Conservation (phyloP, 2,888 invertebrate species). For the Orchestes rusci region DNA sequence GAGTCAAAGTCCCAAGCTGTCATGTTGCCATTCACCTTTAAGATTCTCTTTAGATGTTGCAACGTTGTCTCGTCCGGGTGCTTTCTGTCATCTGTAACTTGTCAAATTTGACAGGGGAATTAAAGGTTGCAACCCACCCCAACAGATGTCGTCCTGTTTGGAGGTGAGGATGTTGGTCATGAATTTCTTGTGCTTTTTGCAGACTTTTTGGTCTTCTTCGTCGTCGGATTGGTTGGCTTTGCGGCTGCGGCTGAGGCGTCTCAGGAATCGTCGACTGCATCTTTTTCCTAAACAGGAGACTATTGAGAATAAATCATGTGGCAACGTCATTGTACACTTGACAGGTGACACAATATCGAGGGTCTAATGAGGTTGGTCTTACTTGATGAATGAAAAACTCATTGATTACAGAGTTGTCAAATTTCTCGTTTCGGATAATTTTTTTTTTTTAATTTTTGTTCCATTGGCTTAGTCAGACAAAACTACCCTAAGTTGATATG, state of each 20-base stretch:
- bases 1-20: conserved; percentile 52
- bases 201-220: conserved; percentile 20
- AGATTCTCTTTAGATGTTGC: conserved; percentile 40
- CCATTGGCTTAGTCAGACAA: no score
- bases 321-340: no score
- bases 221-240: conserved; percentile 26
- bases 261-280: conserved; percentile 22
- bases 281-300: conserved; percentile 22
- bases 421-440: no score
- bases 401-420: no score
- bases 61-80: conserved; percentile 34
- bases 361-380: no score
- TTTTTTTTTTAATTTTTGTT: no score
- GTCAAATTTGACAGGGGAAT: background rate
- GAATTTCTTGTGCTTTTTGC: conserved; percentile 26
- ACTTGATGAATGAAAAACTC: no score
- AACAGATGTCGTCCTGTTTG: conserved; percentile 19
- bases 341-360: no score
- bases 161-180: conserved; percentile 27
- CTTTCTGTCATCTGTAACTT: conserved; percentile 15
- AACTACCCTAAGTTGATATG: no score
- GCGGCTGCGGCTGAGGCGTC: conserved; percentile 21
- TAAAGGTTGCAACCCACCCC: conserved; percentile 8
- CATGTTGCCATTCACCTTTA: conserved; percentile 42
- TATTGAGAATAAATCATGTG: conserved; percentile 5